phyloP scores from a whole-genome alignment of 2,797 vertebrate species.

The Sebastes hubbsi region DNA sequence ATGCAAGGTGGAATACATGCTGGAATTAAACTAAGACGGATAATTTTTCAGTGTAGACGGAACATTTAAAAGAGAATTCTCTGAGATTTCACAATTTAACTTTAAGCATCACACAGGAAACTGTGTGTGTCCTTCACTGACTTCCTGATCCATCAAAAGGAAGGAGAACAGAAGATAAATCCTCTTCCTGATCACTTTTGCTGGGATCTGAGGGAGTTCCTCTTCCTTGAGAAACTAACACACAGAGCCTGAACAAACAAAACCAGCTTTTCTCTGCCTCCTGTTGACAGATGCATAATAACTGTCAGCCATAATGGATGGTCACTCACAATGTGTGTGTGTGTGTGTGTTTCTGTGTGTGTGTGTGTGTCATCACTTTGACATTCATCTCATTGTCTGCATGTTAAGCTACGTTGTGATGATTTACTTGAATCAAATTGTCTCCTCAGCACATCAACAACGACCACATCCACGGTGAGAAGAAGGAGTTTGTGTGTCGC shows the following conservation, averaged over 20 bases:
- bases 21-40: neutral
- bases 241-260: conserved; percentile 58
- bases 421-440: neutral
- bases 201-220: conserved; percentile 34
- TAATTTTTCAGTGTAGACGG: neutral
- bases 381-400: neutral
- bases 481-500: conserved; percentile 99
- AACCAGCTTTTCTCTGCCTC: conserved; percentile 38
- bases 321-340: neutral
- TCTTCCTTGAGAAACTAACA: conserved; percentile 21
- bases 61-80: neutral
- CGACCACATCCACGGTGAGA: conserved; percentile 98
- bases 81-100: neutral
- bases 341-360: neutral
- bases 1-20: neutral
- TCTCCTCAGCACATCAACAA: conserved; percentile 95
- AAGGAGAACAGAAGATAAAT: conserved; percentile 23
- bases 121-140: neutral
- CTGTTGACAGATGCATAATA: conserved; percentile 60
- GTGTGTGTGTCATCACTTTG: neutral
- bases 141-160: conserved; percentile 26
- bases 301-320: conserved; percentile 67
- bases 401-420: neutral
- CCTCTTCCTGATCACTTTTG: conserved; percentile 46
- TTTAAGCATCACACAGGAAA: conserved; percentile 23